A percentile compares a stretch with the other conserved stretches of the same genome.
phyloP scores from a whole-genome alignment of 2,797 vertebrate species.

The Dendrocincla tyrannina region DNA sequence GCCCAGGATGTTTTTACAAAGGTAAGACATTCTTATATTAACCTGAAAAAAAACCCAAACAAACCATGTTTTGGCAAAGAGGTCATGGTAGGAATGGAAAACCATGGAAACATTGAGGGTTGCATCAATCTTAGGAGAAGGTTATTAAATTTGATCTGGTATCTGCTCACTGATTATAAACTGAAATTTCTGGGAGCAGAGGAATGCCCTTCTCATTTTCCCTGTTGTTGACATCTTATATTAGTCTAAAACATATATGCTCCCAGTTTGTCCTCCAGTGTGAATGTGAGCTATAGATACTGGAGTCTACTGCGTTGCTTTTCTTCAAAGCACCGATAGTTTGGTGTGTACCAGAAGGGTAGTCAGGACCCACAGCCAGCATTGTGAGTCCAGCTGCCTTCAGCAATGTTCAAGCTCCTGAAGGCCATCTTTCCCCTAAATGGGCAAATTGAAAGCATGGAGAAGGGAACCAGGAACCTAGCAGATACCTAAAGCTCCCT shows the following conservation, averaged over 20 bases:
- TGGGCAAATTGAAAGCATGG: neutral
- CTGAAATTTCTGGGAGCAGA: neutral
- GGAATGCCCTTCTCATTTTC: neutral
- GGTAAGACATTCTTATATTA: neutral
- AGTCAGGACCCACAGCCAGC: rapidly evolving
- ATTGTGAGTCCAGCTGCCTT: neutral
- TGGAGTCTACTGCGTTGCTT: neutral
- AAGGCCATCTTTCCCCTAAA: neutral
- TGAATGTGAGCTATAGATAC: neutral
- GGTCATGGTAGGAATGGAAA: neutral
- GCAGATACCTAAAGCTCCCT: neutral
- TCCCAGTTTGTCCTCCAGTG: neutral
- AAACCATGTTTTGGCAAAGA: neutral
- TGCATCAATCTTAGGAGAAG: neutral
- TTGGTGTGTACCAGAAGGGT: neutral
- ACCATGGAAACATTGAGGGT: neutral
- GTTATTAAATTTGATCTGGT: neutral
- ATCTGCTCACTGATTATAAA: neutral
- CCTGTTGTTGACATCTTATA: neutral
- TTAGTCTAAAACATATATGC: neutral
- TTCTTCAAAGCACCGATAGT: neutral
- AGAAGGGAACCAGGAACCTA: neutral
- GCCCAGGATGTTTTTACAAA: neutral
- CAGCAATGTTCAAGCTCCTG: neutral
- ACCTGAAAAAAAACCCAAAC: neutral